Evolutionary conservation across 2,888 invertebrate genomes (phyloP), one percentile per base, ranked within the genome.

Genomic region (Yponomeuta evonymella): DNA sequence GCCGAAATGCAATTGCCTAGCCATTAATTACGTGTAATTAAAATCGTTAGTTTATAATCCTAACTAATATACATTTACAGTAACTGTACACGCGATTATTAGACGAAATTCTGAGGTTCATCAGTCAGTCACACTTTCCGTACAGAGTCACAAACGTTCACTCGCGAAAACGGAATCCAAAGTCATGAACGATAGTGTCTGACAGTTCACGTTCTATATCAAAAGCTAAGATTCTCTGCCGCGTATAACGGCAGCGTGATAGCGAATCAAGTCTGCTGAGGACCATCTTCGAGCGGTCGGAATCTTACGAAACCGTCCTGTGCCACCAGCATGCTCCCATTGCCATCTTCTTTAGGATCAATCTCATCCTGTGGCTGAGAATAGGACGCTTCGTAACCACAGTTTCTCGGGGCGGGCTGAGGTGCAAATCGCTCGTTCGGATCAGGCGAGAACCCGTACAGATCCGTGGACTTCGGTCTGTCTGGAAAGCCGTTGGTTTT

Each of bases 251-350:
- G 83, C 88, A 90, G 89, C 77, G 79, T 82, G 67, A 89, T 84
- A 74, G 86, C 85, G 76, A 89, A 92, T 93, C 93, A 89, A 76
- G 92, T 92, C 80, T 90, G 90, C 78, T 90, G 86, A 58, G 89
- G 84, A 0, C 86, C 86, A 75, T 93, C 93, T 77, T 94, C 96
- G 76, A 96, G 90, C 23, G 96, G 95, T 74, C 97, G 94, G 88
- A 97, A 97, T 76, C 98, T 93, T 15, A 97, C 95, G 85, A 97
- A 97, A 6, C 97, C 97, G 81, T 97, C 96, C 81, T 98, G 97
- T 73, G 97, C 96, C n/a, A 97, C 97, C 74, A 97, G 89, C 96
- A 97, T 97, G 76, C 97, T 94, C 72, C 93, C 93, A 69, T 94
- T 92, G 75, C 93, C 92, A 79, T 90, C 92, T 51, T 58, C 36